phyloP scores from a whole-genome alignment of 1,140 invertebrate species.

The Pygmarrhopalites habei region DNA sequence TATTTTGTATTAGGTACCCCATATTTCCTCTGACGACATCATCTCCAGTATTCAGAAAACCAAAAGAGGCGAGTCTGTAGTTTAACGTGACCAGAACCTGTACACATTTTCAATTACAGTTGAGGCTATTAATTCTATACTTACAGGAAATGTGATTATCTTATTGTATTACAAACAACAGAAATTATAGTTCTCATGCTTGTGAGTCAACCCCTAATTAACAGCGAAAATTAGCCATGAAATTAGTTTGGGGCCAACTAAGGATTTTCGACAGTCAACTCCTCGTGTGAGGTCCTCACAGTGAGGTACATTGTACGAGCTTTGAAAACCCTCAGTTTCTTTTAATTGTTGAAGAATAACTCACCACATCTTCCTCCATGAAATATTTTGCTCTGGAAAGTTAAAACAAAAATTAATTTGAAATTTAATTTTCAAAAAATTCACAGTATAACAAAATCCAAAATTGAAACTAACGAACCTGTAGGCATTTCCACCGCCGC shows the following conservation, averaged over 20 bases:
- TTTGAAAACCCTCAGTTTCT: background rate
- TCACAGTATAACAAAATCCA: too few relatives aligned
- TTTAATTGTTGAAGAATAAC: constrained; percentile 46
- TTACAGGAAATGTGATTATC: background rate
- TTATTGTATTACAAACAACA: background rate
- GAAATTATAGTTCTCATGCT: background rate
- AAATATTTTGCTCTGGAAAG: too few relatives aligned
- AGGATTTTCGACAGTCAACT: background rate
- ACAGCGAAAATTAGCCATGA: background rate
- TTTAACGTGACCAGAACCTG: constrained; percentile 23
- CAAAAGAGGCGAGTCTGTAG: constrained; percentile 21
- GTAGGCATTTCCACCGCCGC: constrained; percentile 46
- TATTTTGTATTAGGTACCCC: too few relatives aligned
- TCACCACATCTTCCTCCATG: constrained; percentile 36
- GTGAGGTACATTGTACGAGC: background rate
- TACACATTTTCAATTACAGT: background rate
- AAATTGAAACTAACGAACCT: too few relatives aligned
- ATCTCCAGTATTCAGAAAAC: constrained; percentile 33
- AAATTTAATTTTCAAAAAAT: too few relatives aligned
- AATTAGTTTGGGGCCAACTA: background rate
- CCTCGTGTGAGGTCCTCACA: background rate
- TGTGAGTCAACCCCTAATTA: background rate
- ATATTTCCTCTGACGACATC: constrained; percentile 22
- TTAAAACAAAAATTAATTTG: too few relatives aligned
- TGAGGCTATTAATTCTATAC: background rate